A percentile compares a stretch with the other conserved stretches of the same genome.
phyloP scores from a whole-genome alignment of 2,888 invertebrate genomes.

The Lasioglossum oenotherae region DNA sequence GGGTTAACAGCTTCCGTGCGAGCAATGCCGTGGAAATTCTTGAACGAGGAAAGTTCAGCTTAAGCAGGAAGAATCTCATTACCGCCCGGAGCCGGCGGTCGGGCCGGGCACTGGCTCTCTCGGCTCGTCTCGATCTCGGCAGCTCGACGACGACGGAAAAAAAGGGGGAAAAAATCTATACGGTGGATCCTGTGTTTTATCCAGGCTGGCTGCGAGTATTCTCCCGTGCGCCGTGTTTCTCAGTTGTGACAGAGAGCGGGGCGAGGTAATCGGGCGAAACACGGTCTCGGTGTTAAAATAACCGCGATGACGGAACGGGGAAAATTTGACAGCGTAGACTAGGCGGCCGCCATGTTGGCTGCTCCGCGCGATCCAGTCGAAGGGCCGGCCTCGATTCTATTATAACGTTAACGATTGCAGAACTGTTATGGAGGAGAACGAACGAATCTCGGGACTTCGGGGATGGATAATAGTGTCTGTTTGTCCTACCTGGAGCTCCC shows the following conservation, averaged over 20 bases:
- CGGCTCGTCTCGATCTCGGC: slow-evolving; percentile 22
- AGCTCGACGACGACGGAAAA: background rate
- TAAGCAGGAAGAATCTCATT: slow-evolving; percentile 67
- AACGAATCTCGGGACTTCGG: background rate
- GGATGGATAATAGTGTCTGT: slow-evolving; percentile 2
- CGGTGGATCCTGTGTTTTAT: background rate
- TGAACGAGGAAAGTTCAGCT: slow-evolving; percentile 55
- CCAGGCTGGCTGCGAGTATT: slow-evolving; percentile 26
- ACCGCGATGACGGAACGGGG: slow-evolving; percentile 56
- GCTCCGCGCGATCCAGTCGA: slow-evolving; percentile 60
- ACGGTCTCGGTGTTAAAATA: slow-evolving; percentile 53
- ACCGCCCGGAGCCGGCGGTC: slow-evolving; percentile 55
- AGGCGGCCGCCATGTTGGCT: slow-evolving; percentile 78
- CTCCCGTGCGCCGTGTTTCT: background rate
- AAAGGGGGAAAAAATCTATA: background rate
- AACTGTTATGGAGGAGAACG: background rate
- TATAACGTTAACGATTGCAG: slow-evolving; percentile 8
- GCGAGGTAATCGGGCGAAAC: slow-evolving; percentile 19
- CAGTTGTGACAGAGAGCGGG: slow-evolving; percentile 8
- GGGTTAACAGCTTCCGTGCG: slow-evolving; percentile 10
- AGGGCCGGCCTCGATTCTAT: slow-evolving; percentile 54
- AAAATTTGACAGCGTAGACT: slow-evolving; percentile 74
- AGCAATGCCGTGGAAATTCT: slow-evolving; percentile 34
- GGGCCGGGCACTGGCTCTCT: slow-evolving; percentile 55
- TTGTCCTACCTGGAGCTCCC: slow-evolving; percentile 77